A percentile compares a stretch with the other conserved stretches of the same genome.
phyloP scores from a whole-genome alignment of 2,113 vertebrate species.

The Agelaius phoeniceus region DNA sequence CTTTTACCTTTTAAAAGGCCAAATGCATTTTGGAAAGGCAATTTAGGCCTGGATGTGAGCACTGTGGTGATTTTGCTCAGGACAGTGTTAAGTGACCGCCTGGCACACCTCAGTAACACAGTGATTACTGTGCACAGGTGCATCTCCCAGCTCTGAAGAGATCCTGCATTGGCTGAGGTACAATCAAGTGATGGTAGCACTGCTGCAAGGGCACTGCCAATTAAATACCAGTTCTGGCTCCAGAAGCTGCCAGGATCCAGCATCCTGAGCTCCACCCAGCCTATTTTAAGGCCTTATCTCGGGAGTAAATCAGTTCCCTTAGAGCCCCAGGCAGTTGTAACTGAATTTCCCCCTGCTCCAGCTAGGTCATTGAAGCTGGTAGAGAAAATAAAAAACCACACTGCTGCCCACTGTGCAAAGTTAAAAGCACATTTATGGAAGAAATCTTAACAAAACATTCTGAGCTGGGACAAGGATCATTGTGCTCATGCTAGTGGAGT shows the following conservation, averaged over 20 bases:
- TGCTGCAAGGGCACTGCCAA: background rate
- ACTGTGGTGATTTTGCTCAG: background rate
- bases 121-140: background rate
- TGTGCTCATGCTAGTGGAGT: background rate
- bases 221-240: background rate
- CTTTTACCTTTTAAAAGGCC: background rate
- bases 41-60: background rate
- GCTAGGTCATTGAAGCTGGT: background rate
- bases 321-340: background rate
- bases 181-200: background rate
- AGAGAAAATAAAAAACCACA: background rate
- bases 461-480: background rate
- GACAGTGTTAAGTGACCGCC: background rate
- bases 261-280: background rate
- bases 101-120: accelerated
- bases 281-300: background rate
- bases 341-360: background rate
- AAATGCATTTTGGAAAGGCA: background rate
- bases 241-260: background rate
- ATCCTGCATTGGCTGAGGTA: background rate
- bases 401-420: background rate
- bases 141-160: background rate
- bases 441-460: background rate
- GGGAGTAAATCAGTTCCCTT: background rate
- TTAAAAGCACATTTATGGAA: background rate